These are phyloP conservation scores for Hemibates koningsi DNA, from an alignment of 2,113 vertebrate genomes.

Conservation along the genomic window DNA sequence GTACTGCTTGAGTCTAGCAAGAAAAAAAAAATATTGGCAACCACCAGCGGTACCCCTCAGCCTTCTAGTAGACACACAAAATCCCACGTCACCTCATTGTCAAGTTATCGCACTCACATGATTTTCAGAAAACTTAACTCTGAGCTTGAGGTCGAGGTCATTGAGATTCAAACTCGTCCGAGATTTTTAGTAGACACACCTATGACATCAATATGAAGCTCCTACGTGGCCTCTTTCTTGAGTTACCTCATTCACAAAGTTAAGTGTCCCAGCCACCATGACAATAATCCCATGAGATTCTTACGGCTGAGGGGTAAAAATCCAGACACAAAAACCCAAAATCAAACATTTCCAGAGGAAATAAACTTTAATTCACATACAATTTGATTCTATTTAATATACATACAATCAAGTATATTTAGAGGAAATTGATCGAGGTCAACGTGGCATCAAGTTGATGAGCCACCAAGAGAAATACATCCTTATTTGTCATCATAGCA, in stretches of 20 bases:
- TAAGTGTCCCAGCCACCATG: rapidly evolving
- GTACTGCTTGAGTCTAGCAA: background rate
- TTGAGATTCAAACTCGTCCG: rapidly evolving
- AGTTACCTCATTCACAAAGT: background rate
- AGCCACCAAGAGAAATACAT: background rate
- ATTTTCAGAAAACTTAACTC: background rate
- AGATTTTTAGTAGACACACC: background rate
- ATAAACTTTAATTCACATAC: slow-evolving; percentile 19
- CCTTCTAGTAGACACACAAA: background rate
- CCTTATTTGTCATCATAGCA: background rate
- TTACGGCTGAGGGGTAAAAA: rapidly evolving
- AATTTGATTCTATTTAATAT: background rate
- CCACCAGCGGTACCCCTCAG: background rate
- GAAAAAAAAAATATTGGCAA: background rate
- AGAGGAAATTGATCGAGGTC: slow-evolving; percentile 13
- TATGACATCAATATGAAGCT: background rate
- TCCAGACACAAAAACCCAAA: background rate
- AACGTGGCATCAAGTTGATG: background rate
- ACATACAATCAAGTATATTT: slow-evolving; percentile 16
- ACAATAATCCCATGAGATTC: background rate
- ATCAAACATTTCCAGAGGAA: background rate
- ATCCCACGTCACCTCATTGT: background rate
- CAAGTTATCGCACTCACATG: rapidly evolving
- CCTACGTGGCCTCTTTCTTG: background rate
- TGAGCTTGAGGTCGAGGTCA: background rate